Evolutionary conservation across 2,888 invertebrate species (phyloP).

Genomic region (Hydriomena furcata): DNA sequence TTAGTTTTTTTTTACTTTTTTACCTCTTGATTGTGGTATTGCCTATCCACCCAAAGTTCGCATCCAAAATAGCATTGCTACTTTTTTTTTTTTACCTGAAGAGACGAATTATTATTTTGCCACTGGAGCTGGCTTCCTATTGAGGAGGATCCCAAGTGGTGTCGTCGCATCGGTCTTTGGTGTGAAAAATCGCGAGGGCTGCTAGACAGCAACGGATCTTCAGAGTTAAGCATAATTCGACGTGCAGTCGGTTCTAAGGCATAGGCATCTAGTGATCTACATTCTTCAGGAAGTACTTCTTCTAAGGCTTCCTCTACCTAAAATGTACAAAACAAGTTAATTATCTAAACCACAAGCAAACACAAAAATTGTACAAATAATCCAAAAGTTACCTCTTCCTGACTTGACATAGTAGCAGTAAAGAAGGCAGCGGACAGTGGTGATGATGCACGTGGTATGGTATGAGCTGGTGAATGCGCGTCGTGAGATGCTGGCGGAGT

Average conservation of each 20-base stretch:
- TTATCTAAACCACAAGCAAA: neutral
- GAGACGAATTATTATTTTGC: conserved; percentile 66
- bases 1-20: too few species aligned
- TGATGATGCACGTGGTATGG: conserved; percentile 89
- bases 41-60: too few species aligned
- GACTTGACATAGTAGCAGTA: conserved; percentile 92
- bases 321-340: conserved; percentile 27
- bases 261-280: conserved; percentile 84
- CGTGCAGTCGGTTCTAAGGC: conserved; percentile 87
- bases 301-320: conserved; percentile 92
- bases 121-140: conserved; percentile 61
- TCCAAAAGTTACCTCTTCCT: conserved; percentile 85
- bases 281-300: conserved; percentile 92
- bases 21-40: too few species aligned
- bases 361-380: neutral
- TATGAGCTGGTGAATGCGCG: conserved; percentile 86
- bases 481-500: conserved; percentile 95
- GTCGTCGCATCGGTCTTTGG: conserved; percentile 63
- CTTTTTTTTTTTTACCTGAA: conserved; percentile 60
- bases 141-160: conserved; percentile 52
- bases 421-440: conserved; percentile 93
- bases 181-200: conserved; percentile 90
- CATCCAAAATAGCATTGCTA: too few species aligned
- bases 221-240: conserved; percentile 94
- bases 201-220: conserved; percentile 92